Base-by-base conservation (phyloP, 37 sponge, comb jelly and placozoan genomes). In the Spongilla lacustris region DNA sequence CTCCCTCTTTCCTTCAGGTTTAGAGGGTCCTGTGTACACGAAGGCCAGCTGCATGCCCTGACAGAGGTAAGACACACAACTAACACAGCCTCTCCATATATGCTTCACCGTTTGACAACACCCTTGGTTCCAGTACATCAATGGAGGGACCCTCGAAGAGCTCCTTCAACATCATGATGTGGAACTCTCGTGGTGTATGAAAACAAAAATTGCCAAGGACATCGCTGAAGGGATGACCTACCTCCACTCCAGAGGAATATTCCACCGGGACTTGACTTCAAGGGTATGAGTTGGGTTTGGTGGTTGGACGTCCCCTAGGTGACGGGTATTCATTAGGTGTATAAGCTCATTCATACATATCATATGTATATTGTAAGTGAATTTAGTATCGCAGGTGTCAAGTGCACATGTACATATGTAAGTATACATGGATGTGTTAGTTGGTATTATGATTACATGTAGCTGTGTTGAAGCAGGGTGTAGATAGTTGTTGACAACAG, bases 191-290 rank as follows among this genome's bases (percentile, higher is more conserved):
- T 96, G 97, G 97, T 70, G 77, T 26, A 76, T 80, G 31, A 84
- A 90, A 38, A 32, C 86, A 33, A 89, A 89, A 74, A 92, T 94
- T 34, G 90, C 88, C 29, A 28, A 48, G 34, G 95, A 96, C 85
- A 96, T 96, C 28, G 95, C 92, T 0, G 50, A 38, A 32, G 97
- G 97, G 21, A 96, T 96, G 97, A 85, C 72, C 34, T 96, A 96
- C 82, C 92, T 96, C 32, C 97, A 96, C 76, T 87, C 89, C 13
- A 82, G 67, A 72, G 90, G 90, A n/a, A 81, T 96, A 26, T 90
- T 96, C 35, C 97, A 96, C 36, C 70, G 97, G 29, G 97, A 96
- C 32, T 86, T 96, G 49, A 91, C 91, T 29, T 91, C 97, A 70
- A 90, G 83, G 84, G 95, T 95, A 88, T 26, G 70, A 12, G 75